These are phyloP conservation scores for Danaus chrysippus DNA, from an alignment of 2,888 invertebrate species.

Conservation along the genomic window DNA sequence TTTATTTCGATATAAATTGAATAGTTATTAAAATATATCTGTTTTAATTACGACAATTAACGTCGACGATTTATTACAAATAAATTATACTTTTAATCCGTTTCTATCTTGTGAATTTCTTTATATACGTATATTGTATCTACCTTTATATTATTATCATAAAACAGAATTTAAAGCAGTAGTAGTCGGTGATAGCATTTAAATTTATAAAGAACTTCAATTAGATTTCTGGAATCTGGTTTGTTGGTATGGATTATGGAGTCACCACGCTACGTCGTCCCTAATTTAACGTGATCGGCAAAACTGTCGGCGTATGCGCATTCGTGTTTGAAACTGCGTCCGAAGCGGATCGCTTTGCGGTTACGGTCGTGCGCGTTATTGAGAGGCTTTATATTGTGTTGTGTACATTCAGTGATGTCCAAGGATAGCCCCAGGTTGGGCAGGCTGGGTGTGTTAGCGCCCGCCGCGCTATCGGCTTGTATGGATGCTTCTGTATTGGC, in stretches of 20 bases:
- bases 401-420: constrained; percentile 52
- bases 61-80: no score
- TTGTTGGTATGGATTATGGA: not conserved
- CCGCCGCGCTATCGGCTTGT: constrained; percentile 68
- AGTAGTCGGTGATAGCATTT: not conserved
- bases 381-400: constrained; percentile 20
- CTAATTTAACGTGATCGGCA: constrained; percentile 10
- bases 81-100: no score
- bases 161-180: not conserved
- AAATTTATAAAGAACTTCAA: not conserved
- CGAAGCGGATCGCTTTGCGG: constrained; percentile 73
- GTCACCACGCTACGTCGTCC: constrained; percentile 20
- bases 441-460: constrained; percentile 68
- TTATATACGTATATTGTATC: no score
- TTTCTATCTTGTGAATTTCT: no score
- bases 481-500: constrained; percentile 72
- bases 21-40: no score
- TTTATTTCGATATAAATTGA: no score
- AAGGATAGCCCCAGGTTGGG: constrained; percentile 56
- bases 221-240: constrained; percentile 4
- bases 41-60: no score
- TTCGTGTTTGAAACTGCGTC: constrained; percentile 56
- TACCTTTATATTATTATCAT: no score
- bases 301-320: constrained; percentile 41
- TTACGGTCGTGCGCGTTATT: constrained; percentile 59